Evolutionary conservation across 2,797 vertebrate genomes (phyloP).

Genomic region (Myotis daubentonii): DNA sequence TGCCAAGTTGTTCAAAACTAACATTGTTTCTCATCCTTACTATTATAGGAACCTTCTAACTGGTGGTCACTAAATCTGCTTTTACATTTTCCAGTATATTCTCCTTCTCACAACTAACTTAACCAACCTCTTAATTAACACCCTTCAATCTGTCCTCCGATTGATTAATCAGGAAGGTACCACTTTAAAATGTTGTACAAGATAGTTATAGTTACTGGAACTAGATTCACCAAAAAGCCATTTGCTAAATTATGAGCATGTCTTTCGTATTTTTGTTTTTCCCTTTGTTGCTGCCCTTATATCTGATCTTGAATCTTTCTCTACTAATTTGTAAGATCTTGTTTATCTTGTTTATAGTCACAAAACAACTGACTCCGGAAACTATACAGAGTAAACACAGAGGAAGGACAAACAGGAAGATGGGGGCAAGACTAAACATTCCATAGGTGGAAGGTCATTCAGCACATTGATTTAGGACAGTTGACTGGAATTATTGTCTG

Average conservation of each 20-base stretch:
- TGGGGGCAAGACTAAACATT: neutral
- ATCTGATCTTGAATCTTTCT: neutral
- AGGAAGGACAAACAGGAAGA: neutral
- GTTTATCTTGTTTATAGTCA: neutral
- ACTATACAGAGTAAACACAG: neutral
- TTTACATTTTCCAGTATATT: neutral
- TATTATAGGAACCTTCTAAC: neutral
- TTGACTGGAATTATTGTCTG: neutral
- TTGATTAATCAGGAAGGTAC: neutral
- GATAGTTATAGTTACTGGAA: neutral
- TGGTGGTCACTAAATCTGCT: neutral
- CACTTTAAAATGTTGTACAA: neutral
- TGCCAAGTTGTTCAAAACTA: neutral
- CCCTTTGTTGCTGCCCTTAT: neutral
- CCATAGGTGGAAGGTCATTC: neutral
- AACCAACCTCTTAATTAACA: accelerated
- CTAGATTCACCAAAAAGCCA: neutral
- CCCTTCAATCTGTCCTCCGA: accelerated
- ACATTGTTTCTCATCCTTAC: neutral
- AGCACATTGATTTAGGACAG: neutral
- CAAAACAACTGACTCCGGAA: neutral
- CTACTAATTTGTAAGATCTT: neutral
- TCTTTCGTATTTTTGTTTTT: neutral
- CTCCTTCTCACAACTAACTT: neutral
- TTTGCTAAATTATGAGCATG: neutral